Percentiles rank a stretch among this genome's conserved stretches.
phyloP scores from a whole-genome alignment of 2,797 vertebrate genomes.

The Spatula versicolor region DNA sequence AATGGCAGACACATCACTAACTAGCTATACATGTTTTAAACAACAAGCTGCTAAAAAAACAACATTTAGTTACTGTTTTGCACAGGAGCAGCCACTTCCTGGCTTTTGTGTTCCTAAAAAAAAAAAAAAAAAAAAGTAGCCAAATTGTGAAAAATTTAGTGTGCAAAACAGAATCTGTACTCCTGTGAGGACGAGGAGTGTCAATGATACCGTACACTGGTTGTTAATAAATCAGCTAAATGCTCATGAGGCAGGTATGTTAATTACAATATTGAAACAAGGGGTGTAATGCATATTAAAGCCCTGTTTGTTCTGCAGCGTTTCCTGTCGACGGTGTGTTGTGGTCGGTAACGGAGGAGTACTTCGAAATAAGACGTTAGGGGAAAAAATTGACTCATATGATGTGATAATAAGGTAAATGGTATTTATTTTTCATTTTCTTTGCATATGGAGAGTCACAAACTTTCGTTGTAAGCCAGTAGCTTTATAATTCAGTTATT shows the following conservation, averaged over 20 bases:
- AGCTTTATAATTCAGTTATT: background rate
- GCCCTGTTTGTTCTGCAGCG: constrained; percentile 64
- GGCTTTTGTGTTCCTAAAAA: background rate
- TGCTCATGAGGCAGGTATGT: background rate
- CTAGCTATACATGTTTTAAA: background rate
- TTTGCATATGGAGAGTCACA: background rate
- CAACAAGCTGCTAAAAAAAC: background rate
- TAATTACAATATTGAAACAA: background rate
- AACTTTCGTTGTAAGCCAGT: background rate
- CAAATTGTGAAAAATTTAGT: background rate
- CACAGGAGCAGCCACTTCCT: background rate
- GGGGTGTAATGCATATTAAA: background rate
- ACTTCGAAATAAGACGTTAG: constrained; percentile 82
- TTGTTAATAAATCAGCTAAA: background rate
- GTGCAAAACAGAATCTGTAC: background rate
- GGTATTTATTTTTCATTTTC: background rate
- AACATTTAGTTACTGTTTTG: background rate
- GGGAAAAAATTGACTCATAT: constrained; percentile 82
- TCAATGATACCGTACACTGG: background rate
- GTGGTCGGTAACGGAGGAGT: constrained; percentile 84
- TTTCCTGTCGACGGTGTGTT: constrained; percentile 79
- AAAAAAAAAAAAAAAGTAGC: background rate
- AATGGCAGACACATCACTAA: fast-evolving
- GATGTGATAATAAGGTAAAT: constrained; percentile 84
- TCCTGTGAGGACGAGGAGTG: background rate